These are phyloP conservation scores for Parazoanthus swiftii DNA, from an alignment of 92 coral and sea anemone species.

Conservation along the genomic window DNA sequence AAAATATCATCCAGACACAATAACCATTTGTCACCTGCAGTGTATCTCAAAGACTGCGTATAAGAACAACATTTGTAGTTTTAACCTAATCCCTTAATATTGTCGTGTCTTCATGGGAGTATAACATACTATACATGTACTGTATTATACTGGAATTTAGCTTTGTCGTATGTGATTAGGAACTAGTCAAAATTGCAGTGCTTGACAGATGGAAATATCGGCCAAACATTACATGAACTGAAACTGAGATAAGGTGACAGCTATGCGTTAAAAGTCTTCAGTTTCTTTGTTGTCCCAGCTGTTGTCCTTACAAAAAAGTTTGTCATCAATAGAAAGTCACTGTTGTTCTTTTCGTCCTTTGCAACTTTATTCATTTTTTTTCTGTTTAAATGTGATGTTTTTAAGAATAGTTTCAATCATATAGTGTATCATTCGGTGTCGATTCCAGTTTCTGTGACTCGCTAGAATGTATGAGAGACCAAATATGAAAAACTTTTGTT, in stretches of 20 bases:
- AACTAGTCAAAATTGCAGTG: not conserved
- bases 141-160: not conserved
- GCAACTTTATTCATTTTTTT: not conserved
- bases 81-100: not conserved
- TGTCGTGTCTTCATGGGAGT: not conserved
- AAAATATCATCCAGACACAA: not conserved
- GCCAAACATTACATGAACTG: not conserved
- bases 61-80: not conserved
- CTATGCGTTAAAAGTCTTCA: not conserved
- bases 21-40: slow-evolving; percentile 11
- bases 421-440: too few species aligned
- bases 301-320: not conserved
- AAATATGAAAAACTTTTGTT: too few species aligned
- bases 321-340: not conserved
- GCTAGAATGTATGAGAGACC: too few species aligned
- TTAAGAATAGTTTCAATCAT: too few species aligned
- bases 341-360: not conserved
- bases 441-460: too few species aligned
- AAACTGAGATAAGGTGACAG: not conserved
- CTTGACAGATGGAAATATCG: slow-evolving; percentile 1
- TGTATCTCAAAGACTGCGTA: not conserved
- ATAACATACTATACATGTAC: not conserved
- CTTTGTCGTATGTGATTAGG: not conserved
- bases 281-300: not conserved
- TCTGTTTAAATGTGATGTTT: too few species aligned